A percentile compares a stretch with the other conserved stretches of the same genome.
Conservation (phyloP, 23 tunicate species). For the Phallusia fumigata region DNA sequence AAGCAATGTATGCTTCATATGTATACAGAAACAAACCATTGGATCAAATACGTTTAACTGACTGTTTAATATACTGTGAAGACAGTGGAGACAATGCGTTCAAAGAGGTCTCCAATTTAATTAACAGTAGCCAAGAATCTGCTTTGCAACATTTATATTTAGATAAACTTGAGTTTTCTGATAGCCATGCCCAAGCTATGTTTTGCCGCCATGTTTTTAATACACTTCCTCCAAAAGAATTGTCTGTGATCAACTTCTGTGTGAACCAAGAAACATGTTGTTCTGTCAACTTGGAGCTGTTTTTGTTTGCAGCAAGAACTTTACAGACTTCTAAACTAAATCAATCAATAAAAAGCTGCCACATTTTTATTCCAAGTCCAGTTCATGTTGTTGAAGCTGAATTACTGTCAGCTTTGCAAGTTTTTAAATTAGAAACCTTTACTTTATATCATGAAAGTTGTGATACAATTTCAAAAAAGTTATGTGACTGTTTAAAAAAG, state of each 20-base stretch:
- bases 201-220: not conserved
- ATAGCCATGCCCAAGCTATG: not conserved
- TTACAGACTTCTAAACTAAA: not conserved
- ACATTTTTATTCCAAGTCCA: constrained; percentile 1
- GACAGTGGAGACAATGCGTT: not conserved
- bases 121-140: not conserved
- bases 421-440: not conserved
- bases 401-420: not conserved
- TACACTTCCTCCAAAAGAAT: not conserved
- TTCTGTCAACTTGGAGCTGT: not conserved
- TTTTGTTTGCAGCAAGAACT: not conserved
- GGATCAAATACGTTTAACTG: not conserved
- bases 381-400: not conserved
- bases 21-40: not conserved
- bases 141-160: not conserved
- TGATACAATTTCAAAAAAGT: not conserved
- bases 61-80: not conserved
- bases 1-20: not conserved
- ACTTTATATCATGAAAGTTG: not conserved
- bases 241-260: not conserved
- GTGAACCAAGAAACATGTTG: not conserved
- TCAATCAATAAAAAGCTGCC: not conserved
- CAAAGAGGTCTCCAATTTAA: not conserved
- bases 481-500: not conserved
- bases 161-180: not conserved